Percentiles rank a stretch among this genome's conserved stretches.
phyloP scores from a whole-genome alignment of 2,113 vertebrate genomes.

The Limnothrissa miodon region DNA sequence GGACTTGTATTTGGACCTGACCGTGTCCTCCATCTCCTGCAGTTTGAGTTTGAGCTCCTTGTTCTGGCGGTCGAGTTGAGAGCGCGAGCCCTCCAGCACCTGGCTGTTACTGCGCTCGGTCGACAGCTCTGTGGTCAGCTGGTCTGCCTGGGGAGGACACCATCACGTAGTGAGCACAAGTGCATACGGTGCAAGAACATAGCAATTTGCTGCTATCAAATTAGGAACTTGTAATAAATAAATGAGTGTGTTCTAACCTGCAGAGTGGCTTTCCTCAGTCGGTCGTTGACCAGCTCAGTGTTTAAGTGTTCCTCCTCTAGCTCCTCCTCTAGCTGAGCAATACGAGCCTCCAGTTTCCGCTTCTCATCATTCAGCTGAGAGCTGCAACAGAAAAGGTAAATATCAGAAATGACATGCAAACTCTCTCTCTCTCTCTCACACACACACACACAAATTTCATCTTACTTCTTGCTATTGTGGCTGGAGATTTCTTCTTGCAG shows the following conservation, averaged over 20 bases:
- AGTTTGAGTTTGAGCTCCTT: constrained; percentile 92
- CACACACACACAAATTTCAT: background rate
- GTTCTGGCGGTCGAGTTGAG: constrained; percentile 92
- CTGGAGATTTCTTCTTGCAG: constrained; percentile 90
- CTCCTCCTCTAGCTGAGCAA: constrained; percentile 91
- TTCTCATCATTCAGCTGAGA: constrained; percentile 77
- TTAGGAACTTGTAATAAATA: background rate
- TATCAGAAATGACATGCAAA: background rate
- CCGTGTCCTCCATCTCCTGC: constrained; percentile 84
- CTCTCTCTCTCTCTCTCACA: background rate
- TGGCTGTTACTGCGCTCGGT: constrained; percentile 84
- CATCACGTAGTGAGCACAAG: background rate
- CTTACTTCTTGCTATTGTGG: constrained; percentile 86
- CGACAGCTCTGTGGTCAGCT: constrained; percentile 82
- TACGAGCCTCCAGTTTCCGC: constrained; percentile 86
- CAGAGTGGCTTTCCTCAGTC: constrained; percentile 58
- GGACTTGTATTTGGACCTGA: constrained; percentile 92
- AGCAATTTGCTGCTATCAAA: background rate
- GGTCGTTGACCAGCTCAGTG: constrained; percentile 86
- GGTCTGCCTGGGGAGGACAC: constrained; percentile 41
- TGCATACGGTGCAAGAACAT: background rate
- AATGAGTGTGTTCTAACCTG: constrained; percentile 58
- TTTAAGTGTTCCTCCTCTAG: constrained; percentile 92
- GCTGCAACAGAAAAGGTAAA: constrained; percentile 44
- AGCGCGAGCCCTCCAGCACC: constrained; percentile 84